Conservation (phyloP, 2,797 vertebrate species). For the Danio aesculapii region DNA sequence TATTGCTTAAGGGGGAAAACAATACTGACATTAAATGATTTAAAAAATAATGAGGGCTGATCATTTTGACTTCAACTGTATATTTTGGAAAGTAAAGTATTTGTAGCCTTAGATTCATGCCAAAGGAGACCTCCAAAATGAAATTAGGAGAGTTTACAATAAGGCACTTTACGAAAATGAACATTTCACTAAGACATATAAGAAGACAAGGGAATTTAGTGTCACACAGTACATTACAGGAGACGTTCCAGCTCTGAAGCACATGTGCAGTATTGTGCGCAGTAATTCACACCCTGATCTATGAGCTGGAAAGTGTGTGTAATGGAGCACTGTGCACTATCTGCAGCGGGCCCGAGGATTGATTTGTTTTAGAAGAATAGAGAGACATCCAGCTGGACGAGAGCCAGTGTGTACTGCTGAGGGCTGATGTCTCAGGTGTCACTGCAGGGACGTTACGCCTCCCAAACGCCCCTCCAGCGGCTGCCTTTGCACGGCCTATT, state of each 20-base stretch:
- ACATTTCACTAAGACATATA: neutral
- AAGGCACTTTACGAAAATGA: neutral
- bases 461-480: neutral
- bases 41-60: no score
- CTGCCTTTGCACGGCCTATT: slow-evolving; percentile 12
- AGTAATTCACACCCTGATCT: slow-evolving; percentile 8
- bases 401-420: slow-evolving; percentile 28
- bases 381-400: slow-evolving; percentile 36
- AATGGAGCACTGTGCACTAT: slow-evolving; percentile 19
- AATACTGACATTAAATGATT: no score
- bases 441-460: slow-evolving; percentile 21
- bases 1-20: no score
- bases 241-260: slow-evolving; percentile 10
- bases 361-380: slow-evolving; percentile 46
- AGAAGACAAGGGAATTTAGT: neutral
- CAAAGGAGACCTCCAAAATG: no score
- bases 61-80: no score
- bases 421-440: slow-evolving; percentile 39
- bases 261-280: neutral
- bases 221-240: neutral
- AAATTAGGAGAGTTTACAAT: no score
- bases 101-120: no score
- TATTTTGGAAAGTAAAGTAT: no score
- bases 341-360: slow-evolving; percentile 16
- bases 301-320: slow-evolving; percentile 39